Evolutionary conservation across 2,113 vertebrate genomes (phyloP), one percentile per base, ranked within the genome.

Genomic region (Gymnorhina tibicen): DNA sequence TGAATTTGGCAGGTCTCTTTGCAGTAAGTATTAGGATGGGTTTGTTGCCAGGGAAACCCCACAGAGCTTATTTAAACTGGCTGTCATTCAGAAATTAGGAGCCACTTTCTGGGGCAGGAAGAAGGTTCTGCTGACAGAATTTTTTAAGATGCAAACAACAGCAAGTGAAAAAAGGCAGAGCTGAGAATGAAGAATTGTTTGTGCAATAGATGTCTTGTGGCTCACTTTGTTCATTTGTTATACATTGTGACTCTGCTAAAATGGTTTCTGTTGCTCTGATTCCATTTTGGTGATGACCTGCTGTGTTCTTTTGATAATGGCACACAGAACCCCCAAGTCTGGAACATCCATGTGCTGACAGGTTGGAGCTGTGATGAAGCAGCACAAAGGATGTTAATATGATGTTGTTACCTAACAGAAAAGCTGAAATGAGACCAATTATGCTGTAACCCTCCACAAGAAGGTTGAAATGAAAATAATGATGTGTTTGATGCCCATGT

Each of bases 41-140:
- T 80, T 92, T 92, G 64, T 89, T 95, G 79, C 86, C 85, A 92
- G 41, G 91, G 76, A 91, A 89, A 87, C 55, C 26, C 47, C 27
- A 74, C 86, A 77, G 39, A 87, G 24, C 59, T 84, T 81, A 69
- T 67, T 78, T 86, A 92, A 68, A 70, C 13, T 80, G 46, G 46
- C 52, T 95, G 83, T 64, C 80, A 42, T 64, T 84, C 83, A 77
- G 58, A 86, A 93, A 92, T 63, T 35, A 91, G 44, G 64, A 84
- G 50, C 14, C 41, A 33, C 68, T 89, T 56, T 91, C 63, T 50
- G 39, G 42, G 70, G 42, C 84, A 93, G 70, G 53, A 70, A 53
- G 44, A 26, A 60, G 37, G 19, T 56, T 91, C 56, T 91, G 39
- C 49, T 93, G 82, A 50, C 10, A 93, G 74, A 64, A 60, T 46